Base-by-base conservation (phyloP, 2,888 invertebrate genomes). In the Pristionchus entomophagus region DNA sequence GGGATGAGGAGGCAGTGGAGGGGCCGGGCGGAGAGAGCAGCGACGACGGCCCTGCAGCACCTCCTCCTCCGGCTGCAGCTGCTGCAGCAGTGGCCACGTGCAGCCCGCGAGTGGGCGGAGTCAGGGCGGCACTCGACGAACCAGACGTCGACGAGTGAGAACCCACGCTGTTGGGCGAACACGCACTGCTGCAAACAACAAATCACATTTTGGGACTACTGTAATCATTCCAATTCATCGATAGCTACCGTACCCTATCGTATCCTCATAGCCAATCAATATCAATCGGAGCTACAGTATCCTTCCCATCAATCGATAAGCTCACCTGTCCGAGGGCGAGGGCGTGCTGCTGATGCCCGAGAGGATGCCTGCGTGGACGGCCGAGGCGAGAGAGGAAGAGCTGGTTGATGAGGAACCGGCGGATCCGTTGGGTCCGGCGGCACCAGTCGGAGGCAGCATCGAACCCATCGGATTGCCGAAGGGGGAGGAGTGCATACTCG, bases 271-370 rank as follows among this genome's bases (percentile, higher is more conserved):
- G 45, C 45, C 8, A 45, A 45, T 65, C 3, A 41, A n/a, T n/a
- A n/a, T n/a, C n/a, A n/a, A n/a, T n/a, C n/a, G n/a, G n/a, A n/a
- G n/a, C n/a, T n/a, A n/a, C n/a, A n/a, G n/a, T n/a, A n/a, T n/a
- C n/a, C n/a, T n/a, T n/a, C 41, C 77, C 10, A 77, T 32, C 32
- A 65, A 65, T 65, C 65, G 65, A 65, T 65, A 32, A 5, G 22
- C 56, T 22, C 17, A 49, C 88, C 88, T 88, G 45, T 87, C 88
- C 35, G 87, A 82, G 8, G 88, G 88, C 35, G 88, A 88, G n/a
- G 87, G 88, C 19, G 87, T 88, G 35, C 87, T 32, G 38, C 12
- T 29, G 35, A 85, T 77, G 26, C 65, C 83, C 12, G 83, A 84
- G 26, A 84, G 65, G 19, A 83, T 51, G 59, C 87, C 81, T 53